Evolutionary conservation across 2,888 invertebrate genomes (phyloP), one percentile per base, ranked within the genome.

Genomic region (Eupithecia vulgata): DNA sequence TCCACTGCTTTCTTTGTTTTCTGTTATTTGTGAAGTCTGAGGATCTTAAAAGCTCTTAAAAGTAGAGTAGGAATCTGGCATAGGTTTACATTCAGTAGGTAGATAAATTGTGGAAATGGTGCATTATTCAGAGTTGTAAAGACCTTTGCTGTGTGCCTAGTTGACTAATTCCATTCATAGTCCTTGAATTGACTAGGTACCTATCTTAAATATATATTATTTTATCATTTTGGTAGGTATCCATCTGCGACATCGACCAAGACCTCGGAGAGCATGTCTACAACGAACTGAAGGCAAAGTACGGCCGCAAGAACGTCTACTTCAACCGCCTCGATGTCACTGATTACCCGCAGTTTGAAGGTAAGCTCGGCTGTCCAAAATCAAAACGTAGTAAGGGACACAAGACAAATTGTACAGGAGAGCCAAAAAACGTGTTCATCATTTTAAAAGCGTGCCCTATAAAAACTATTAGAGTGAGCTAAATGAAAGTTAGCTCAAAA

Each of bases 241-340:
- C 97, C 35, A 94, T 97, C 78, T 97, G 97, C 88, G 97, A 97
- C 88, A 96, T 97, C 78, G 96, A 97, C 83, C 94, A 95, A 7
- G 96, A 96, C 78, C 95, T 95, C 52, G 97, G 96, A 15, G 96
- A 97, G 82, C 96, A 96, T 82, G 91, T 97, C 66, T 94, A 95
- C 10, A 96, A 96, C 78, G 95, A 95, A 76, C 90, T 97, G 40
- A 95, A 95, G 17, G 92, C 95, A 52, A 96, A 96, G 84, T 96
- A 95, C 83, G 96, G 96, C 62, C 95, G 96, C 82, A 96, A 96
- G 85, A 95, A 95, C 75, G 96, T 96, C 13, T 91, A 97, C 77
- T 97, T 96, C 86, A 97, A 96, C 81, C 96, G 96, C 68, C 97
- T 97, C 83, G 97, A 97, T 84, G 97, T 97, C 78, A 97, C 97